A percentile compares a stretch with the other conserved stretches of the same genome.
Conservation (phyloP, 92 coral and sea anemone species). For the Palythoa grandis region DNA sequence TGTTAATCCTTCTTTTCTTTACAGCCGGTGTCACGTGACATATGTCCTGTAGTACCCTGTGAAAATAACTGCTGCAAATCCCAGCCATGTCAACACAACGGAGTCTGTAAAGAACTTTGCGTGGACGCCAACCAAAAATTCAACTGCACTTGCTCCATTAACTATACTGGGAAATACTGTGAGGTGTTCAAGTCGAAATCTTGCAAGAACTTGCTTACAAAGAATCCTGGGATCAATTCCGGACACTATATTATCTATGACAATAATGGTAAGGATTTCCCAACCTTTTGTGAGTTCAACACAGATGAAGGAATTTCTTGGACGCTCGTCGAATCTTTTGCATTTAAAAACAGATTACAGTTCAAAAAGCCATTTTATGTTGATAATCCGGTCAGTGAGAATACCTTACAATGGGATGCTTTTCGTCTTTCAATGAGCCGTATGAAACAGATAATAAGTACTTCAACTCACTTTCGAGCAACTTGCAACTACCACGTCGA, state of each 20-base stretch:
- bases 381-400: not conserved
- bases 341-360: not conserved
- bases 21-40: not conserved
- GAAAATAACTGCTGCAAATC: conserved; percentile 22
- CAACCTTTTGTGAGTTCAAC: conserved; percentile 9
- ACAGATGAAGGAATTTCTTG: not conserved
- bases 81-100: conserved; percentile 27
- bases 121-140: not conserved
- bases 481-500: conserved; percentile 17
- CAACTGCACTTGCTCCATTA: conserved; percentile 14
- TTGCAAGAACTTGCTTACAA: not conserved
- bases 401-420: conserved; percentile 21
- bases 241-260: not conserved
- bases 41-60: conserved; percentile 7
- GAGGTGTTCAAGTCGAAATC: conserved; percentile 14
- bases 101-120: not conserved
- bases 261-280: not conserved
- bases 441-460: conserved; percentile 11
- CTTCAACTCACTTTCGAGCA: conserved; percentile 29
- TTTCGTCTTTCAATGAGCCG: conserved; percentile 24
- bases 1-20: not conserved
- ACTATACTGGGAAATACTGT: conserved; percentile 21
- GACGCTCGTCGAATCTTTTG: conserved; percentile 19
- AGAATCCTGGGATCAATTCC: not conserved
- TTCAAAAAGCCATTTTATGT: not conserved